phyloP scores from a whole-genome alignment of 2,888 invertebrate genomes.

The Ceramica pisi region DNA sequence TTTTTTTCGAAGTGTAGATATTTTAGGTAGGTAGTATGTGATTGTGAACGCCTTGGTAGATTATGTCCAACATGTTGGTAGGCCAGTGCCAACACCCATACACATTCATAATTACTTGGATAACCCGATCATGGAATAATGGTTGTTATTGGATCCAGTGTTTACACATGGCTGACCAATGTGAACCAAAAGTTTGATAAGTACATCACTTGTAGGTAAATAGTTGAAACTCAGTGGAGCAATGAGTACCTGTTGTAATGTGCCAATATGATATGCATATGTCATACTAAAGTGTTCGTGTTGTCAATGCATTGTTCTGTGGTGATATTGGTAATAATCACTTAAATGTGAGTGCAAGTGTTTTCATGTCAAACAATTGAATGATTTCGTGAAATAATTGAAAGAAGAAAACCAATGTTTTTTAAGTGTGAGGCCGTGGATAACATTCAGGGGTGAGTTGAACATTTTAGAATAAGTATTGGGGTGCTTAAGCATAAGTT shows the following conservation, averaged over 20 bases:
- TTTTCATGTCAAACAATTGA: not conserved
- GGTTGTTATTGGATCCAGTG: not conserved
- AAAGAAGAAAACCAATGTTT: constrained; percentile 2
- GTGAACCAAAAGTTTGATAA: not conserved
- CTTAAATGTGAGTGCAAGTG: constrained; percentile 1
- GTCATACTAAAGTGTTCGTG: not conserved
- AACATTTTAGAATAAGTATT: too few species aligned
- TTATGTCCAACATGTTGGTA: not conserved
- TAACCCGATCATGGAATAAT: not conserved
- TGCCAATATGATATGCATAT: not conserved
- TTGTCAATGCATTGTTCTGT: not conserved
- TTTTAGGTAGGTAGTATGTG: not conserved
- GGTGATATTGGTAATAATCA: not conserved
- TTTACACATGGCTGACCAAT: not conserved
- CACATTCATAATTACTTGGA: not conserved
- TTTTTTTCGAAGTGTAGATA: not conserved
- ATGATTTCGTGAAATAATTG: constrained; percentile 2
- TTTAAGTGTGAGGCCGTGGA: not conserved
- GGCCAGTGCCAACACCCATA: constrained; percentile 1
- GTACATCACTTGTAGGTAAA: too few species aligned
- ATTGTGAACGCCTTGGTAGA: constrained; percentile 18
- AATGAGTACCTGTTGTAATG: not conserved
- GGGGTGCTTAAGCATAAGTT: too few species aligned
- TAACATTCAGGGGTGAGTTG: constrained; percentile 12
- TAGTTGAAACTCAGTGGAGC: too few species aligned